Percentiles rank a stretch among this genome's conserved stretches.
phyloP scores from a whole-genome alignment of 2,113 vertebrate species.

The Hassar affinis region DNA sequence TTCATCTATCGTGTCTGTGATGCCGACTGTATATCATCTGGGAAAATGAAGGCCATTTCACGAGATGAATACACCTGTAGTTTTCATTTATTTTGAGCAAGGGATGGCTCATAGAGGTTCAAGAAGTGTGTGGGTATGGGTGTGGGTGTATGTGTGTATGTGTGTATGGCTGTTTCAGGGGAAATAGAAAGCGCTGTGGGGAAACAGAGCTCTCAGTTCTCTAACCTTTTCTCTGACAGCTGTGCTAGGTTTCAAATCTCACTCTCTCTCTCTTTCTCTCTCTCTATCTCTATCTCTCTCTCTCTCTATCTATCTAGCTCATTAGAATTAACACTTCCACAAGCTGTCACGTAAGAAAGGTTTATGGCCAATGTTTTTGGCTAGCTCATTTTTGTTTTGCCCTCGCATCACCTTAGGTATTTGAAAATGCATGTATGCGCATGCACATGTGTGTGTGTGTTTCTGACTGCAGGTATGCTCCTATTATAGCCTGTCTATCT shows the following conservation, averaged over 20 bases:
- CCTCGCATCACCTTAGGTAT: neutral
- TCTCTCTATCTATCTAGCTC: neutral
- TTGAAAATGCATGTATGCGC: neutral
- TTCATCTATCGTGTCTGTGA: slow-evolving; percentile 32
- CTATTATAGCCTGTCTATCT: neutral
- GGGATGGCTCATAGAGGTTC: neutral
- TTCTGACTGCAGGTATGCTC: neutral
- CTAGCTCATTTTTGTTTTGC: slow-evolving; percentile 12
- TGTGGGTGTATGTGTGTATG: neutral
- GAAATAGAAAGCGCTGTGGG: neutral
- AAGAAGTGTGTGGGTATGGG: slow-evolving; percentile 1
- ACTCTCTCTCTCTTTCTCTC: neutral
- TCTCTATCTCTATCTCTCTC: slow-evolving; percentile 4
- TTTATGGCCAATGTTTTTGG: slow-evolving; percentile 14
- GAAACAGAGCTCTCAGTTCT: slow-evolving; percentile 17
- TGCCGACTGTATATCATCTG: neutral
- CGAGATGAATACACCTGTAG: slow-evolving; percentile 41
- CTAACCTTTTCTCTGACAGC: slow-evolving; percentile 44
- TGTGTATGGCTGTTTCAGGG: neutral
- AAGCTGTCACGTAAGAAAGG: slow-evolving; percentile 26
- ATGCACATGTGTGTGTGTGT: neutral
- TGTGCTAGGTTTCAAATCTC: slow-evolving; percentile 30
- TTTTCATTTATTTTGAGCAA: slow-evolving; percentile 39
- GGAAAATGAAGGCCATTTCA: slow-evolving; percentile 45
- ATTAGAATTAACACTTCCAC: slow-evolving; percentile 37